Evolutionary conservation across 2,113 vertebrate genomes (phyloP).

Genomic region (Python bivittatus): DNA sequence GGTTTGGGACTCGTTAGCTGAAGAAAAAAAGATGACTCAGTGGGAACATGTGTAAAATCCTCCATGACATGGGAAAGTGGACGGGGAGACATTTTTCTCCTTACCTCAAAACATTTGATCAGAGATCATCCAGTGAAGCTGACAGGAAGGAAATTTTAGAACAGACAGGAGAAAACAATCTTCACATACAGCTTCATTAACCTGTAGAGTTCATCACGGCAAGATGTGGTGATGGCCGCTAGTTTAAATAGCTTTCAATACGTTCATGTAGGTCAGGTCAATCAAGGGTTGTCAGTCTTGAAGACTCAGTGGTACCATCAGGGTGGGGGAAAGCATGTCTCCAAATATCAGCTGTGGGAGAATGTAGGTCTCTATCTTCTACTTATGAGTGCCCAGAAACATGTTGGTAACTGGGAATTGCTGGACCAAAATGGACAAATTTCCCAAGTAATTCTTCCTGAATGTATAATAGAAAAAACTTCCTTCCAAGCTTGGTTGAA

Average conservation of each 20-base stretch:
- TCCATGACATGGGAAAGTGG: neutral
- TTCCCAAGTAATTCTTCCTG: too few relatives aligned
- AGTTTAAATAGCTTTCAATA: neutral
- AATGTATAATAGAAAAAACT: too few relatives aligned
- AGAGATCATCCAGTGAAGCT: neutral
- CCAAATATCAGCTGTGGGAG: neutral
- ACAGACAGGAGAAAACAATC: neutral
- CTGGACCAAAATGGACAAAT: too few relatives aligned
- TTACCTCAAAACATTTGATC: neutral
- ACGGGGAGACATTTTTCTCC: neutral
- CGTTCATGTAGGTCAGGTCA: neutral
- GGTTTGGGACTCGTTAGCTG: neutral
- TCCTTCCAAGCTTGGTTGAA: too few relatives aligned
- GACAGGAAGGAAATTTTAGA: neutral
- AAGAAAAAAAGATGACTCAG: neutral
- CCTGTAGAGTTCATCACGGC: neutral
- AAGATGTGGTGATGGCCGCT: neutral
- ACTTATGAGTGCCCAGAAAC: too few relatives aligned
- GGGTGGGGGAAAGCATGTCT: neutral
- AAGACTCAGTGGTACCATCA: neutral
- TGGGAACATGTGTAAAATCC: neutral
- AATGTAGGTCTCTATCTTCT: too few relatives aligned
- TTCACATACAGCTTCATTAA: neutral
- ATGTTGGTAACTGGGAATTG: too few relatives aligned
- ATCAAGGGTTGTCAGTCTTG: neutral